Conservation (phyloP, 1,140 invertebrate genomes). For the Macrosteles quadrilineatus region DNA sequence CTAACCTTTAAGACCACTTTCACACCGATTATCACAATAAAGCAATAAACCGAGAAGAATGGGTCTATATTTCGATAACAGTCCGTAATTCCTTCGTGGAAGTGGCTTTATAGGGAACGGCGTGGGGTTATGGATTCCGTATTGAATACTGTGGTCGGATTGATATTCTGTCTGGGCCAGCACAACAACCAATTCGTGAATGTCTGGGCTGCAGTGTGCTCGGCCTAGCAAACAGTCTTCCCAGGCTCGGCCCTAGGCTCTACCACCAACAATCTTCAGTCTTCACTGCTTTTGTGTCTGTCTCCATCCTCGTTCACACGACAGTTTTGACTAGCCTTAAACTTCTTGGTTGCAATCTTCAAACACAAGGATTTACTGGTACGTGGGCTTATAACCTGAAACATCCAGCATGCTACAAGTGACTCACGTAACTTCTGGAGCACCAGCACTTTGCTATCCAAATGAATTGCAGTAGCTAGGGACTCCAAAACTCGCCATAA, state of each 20-base stretch:
- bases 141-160: constrained; percentile 10
- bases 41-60: constrained; percentile 4
- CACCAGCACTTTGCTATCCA: too few relatives aligned
- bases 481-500: too few relatives aligned
- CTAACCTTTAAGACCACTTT: background rate
- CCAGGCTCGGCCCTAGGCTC: background rate
- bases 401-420: too few relatives aligned
- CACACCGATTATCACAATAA: constrained; percentile 8
- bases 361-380: too few relatives aligned
- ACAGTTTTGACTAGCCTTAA: too few relatives aligned
- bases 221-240: background rate
- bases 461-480: too few relatives aligned
- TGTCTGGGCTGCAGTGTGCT: background rate
- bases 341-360: too few relatives aligned
- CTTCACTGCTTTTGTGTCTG: too few relatives aligned
- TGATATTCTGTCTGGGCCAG: constrained; percentile 11
- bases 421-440: too few relatives aligned
- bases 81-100: constrained; percentile 4
- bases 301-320: too few relatives aligned
- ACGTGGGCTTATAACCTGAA: too few relatives aligned
- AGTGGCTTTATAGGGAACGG: background rate
- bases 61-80: constrained; percentile 8
- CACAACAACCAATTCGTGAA: constrained; percentile 8
- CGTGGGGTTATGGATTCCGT: constrained; percentile 7
- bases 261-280: too few relatives aligned